A percentile compares a stretch with the other conserved stretches of the same genome.
phyloP scores from a whole-genome alignment of 2,888 invertebrate genomes.

The Eulithis prunata region DNA sequence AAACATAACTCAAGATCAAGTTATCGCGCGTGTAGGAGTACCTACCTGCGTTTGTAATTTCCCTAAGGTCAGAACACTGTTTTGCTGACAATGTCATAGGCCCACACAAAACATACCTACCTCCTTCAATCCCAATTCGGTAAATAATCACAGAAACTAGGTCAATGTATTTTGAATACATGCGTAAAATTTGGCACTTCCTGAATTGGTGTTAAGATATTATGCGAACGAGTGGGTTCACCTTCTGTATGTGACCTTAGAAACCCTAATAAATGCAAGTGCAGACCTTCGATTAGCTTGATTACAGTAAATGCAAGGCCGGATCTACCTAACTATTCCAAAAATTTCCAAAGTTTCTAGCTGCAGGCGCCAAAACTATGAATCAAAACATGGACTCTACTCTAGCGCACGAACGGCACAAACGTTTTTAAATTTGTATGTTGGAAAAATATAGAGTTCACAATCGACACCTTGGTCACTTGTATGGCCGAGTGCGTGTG shows the following conservation, averaged over 20 bases:
- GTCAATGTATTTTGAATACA: conserved; percentile 5
- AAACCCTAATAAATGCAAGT: neutral
- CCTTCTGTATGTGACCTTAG: neutral
- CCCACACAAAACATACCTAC: neutral
- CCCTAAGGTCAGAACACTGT: neutral
- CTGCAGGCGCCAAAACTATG: too few species aligned
- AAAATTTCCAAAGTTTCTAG: neutral
- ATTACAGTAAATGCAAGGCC: neutral
- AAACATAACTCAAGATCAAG: too few species aligned
- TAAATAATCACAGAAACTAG: conserved; percentile 2
- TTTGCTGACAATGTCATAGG: neutral
- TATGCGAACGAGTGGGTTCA: neutral
- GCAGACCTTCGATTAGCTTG: neutral
- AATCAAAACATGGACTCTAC: too few species aligned
- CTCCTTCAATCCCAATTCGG: neutral
- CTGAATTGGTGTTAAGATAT: conserved; percentile 1
- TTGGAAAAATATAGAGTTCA: too few species aligned
- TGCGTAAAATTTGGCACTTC: conserved; percentile 4
- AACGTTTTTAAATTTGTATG: too few species aligned
- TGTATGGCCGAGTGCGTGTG: too few species aligned
- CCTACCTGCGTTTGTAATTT: too few species aligned
- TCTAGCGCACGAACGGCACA: too few species aligned
- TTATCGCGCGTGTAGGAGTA: too few species aligned
- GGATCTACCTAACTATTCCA: neutral
- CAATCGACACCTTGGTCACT: too few species aligned